Conservation (phyloP, 2,797 vertebrate species). For the Distichodus sexfasciatus region DNA sequence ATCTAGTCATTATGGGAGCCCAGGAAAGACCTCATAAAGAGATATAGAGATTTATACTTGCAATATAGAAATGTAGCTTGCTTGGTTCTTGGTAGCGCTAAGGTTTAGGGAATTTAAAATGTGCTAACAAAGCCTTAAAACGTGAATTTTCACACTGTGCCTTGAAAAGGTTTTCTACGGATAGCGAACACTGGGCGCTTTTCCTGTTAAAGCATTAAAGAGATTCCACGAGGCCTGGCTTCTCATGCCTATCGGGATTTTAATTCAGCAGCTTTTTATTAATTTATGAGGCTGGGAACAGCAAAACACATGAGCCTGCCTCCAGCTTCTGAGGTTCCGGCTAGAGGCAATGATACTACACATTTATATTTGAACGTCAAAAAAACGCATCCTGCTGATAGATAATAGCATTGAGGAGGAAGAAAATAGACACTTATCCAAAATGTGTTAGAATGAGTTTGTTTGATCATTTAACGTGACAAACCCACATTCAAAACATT, state of each 20-base stretch:
- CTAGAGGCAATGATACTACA: no score
- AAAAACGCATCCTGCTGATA: conserved; percentile 38
- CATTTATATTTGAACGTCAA: conserved; percentile 35
- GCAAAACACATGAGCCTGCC: conserved; percentile 1
- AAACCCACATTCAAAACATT: no score
- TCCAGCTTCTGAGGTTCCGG: conserved; percentile 1
- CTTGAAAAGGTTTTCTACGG: conserved; percentile 40
- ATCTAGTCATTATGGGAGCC: no score
- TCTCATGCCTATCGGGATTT: conserved; percentile 37
- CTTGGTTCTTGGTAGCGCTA: not conserved
- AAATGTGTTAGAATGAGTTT: no score
- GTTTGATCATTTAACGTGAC: no score
- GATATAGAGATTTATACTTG: no score
- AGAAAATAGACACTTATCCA: conserved; percentile 9
- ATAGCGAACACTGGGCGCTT: conserved; percentile 24
- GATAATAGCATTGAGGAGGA: conserved; percentile 13
- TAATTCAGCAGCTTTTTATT: conserved; percentile 42
- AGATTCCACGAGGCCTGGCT: conserved; percentile 25
- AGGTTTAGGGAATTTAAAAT: conserved; percentile 29
- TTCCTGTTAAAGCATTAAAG: conserved; percentile 38
- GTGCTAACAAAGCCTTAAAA: conserved; percentile 31
- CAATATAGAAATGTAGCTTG: conserved; percentile 18
- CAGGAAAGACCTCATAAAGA: no score
- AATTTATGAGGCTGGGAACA: conserved; percentile 17
- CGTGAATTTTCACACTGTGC: conserved; percentile 44